A percentile compares a stretch with the other conserved stretches of the same genome.
Evolutionary conservation across 2,888 invertebrate species (phyloP).

Genomic region (Cephus rjabovi): DNA sequence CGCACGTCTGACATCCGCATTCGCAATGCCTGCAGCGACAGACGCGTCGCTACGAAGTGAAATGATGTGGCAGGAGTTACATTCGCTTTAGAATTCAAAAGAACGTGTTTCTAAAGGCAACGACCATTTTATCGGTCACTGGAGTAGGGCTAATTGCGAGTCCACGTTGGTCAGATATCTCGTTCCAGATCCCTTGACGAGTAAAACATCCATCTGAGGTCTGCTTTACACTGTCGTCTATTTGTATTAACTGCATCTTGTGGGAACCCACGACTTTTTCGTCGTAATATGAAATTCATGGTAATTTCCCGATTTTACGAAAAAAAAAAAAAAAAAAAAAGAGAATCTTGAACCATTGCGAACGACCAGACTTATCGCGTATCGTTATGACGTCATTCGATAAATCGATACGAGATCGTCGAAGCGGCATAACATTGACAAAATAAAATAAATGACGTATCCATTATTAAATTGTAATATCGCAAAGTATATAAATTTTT

Average conservation of each 20-base stretch:
- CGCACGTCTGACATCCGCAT: background rate
- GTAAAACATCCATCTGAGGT: background rate
- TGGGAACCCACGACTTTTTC: background rate
- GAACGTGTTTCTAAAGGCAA: background rate
- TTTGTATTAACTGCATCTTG: background rate
- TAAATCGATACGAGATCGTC: background rate
- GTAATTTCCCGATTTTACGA: background rate
- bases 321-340: background rate
- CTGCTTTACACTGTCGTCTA: background rate
- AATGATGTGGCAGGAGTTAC: background rate
- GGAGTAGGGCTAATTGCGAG: background rate
- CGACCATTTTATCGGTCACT: background rate
- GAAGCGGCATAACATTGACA: background rate
- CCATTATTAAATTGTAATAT: background rate
- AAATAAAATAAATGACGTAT: background rate
- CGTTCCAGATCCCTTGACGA: background rate
- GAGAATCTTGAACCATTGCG: background rate
- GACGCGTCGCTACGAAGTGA: background rate
- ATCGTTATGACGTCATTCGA: background rate
- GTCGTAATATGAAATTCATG: background rate
- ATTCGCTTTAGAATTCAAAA: background rate
- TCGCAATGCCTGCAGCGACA: background rate
- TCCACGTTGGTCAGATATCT: background rate
- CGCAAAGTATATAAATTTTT: background rate
- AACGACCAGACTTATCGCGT: background rate